Conservation (phyloP, 2,797 vertebrate genomes). For the Phylloscopus collybita region DNA sequence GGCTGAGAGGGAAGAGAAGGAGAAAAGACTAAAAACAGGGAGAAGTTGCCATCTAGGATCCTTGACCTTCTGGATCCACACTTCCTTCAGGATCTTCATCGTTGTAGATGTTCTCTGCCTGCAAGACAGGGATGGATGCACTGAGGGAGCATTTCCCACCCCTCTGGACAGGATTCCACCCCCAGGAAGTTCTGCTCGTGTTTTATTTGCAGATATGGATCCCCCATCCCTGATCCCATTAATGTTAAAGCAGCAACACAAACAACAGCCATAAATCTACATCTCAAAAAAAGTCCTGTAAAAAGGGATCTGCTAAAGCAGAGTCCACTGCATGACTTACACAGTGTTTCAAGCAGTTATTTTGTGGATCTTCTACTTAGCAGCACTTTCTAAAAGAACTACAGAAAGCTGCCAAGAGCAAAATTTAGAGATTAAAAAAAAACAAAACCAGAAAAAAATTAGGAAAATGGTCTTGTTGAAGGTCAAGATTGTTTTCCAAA, state of each 20-base stretch:
- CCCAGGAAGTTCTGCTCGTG: not conserved
- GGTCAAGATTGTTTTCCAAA: not conserved
- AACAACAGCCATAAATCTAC: fast-evolving
- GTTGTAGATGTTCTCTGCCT: constrained; percentile 99
- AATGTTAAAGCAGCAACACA: not conserved
- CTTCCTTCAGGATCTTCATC: constrained; percentile 97
- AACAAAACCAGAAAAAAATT: not conserved
- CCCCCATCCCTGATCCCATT: not conserved
- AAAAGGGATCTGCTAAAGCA: not conserved
- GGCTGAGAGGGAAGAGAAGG: constrained; percentile 61
- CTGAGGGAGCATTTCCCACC: not conserved
- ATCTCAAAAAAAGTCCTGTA: not conserved
- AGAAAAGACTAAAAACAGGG: constrained; percentile 45
- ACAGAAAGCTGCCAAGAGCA: not conserved
- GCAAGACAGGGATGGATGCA: not conserved
- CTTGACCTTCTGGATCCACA: constrained; percentile 92
- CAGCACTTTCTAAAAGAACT: not conserved
- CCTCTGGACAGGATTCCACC: not conserved
- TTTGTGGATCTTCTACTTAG: not conserved
- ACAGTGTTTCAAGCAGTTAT: not conserved
- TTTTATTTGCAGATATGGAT: not conserved
- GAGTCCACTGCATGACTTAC: not conserved
- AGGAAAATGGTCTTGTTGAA: not conserved
- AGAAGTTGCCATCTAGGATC: constrained; percentile 76
- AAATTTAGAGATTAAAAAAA: not conserved